Evolutionary conservation across 2,888 invertebrate species (phyloP), one percentile per base, ranked within the genome.

Genomic region (Osedax frankpressi): DNA sequence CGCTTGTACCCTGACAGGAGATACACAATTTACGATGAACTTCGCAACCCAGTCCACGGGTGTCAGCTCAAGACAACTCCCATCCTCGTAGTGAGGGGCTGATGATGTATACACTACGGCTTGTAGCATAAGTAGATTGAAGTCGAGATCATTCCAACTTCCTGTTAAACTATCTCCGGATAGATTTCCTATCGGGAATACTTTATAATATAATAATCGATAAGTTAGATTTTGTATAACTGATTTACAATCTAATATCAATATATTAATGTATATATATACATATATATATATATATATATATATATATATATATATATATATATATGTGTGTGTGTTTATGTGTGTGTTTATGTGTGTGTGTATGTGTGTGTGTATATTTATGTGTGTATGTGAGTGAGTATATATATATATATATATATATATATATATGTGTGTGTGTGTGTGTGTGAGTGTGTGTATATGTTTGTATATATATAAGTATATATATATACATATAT

Each of bases 61-160:
- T 1, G 85, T 85, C 81, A 85, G 80, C 76, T 85, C 85, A 79
- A 85, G 79, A 6, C 77, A 73, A 83, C 84, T 83, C 76, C 80
- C 79, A 0, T 82, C 78, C 73, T 81, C 80, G 19, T 85, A 85
- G 44, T 19, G 14, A 29, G 69, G 69, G 1, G 84, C 82, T 44
- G 79, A 60, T 2, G 81, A 80, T 25, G 78, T 76, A 70, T 77
- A 72, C 28, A 80, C 76, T 75, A 82, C 82, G 3, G 81, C 81
- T 75, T 83, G 79, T 19, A 85, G 77, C 73, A 85, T 76, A 65
- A 84, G 77, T 74, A 85, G 79, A 11, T 82, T 84, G 77, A 85
- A 84, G 78, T 85, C 85, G 71, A 81, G 81, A 2, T 81, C 80
- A 76, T 85, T 85, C 85, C 85, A 85, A 70, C 75, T 75, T 11